Evolutionary conservation across 2,113 vertebrate species (phyloP).

Genomic region (Cynopterus brachyotis): DNA sequence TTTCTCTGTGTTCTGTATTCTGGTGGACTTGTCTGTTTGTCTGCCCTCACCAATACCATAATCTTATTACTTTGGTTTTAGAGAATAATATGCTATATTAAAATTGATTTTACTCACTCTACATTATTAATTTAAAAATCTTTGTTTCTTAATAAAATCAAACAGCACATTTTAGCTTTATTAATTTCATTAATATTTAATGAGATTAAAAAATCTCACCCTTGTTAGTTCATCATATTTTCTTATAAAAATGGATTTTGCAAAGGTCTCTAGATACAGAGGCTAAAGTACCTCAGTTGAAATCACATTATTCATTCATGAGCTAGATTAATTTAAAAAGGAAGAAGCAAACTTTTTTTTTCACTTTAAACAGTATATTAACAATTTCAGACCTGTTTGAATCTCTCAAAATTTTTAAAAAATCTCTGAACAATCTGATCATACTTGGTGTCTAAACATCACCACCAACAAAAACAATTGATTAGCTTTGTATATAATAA

Average conservation of each 20-base stretch:
- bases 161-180: background rate
- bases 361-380: background rate
- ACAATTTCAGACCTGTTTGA: background rate
- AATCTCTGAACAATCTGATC: background rate
- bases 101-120: background rate
- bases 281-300: background rate
- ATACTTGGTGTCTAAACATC: background rate
- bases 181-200: background rate
- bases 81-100: background rate
- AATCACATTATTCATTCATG: slow-evolving; percentile 8
- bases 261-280: background rate
- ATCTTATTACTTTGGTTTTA: background rate
- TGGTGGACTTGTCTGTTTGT: background rate
- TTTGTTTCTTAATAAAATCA: background rate
- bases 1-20: background rate
- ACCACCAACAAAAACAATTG: background rate
- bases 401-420: background rate
- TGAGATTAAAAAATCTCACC: background rate
- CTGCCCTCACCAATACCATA: background rate
- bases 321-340: background rate
- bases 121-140: background rate
- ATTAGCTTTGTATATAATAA: background rate
- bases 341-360: background rate
- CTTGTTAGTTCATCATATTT: background rate
- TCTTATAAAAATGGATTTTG: background rate